phyloP scores from a whole-genome alignment of 2,888 invertebrate species.

The Drosophila sordidula region DNA sequence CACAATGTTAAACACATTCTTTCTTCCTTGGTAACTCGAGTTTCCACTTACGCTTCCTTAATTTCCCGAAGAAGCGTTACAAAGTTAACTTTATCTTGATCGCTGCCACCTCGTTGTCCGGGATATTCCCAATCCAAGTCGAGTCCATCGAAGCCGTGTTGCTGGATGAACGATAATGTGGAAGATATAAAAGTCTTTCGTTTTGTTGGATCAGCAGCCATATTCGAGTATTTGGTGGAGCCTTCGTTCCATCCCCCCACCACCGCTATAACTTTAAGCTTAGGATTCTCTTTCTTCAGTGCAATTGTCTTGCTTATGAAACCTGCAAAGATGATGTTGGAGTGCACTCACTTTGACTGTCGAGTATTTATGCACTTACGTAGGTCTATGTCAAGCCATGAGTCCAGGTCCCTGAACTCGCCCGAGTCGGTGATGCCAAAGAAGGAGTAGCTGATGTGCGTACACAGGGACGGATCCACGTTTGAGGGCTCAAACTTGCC shows the following conservation, averaged over 20 bases:
- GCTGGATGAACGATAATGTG: slow-evolving; percentile 90
- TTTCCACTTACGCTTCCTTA: slow-evolving; percentile 61
- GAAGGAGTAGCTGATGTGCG: slow-evolving; percentile 76
- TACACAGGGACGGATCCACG: slow-evolving; percentile 72
- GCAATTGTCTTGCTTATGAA: slow-evolving; percentile 64
- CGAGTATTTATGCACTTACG: slow-evolving; percentile 41
- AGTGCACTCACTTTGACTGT: neutral
- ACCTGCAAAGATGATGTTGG: slow-evolving; percentile 20
- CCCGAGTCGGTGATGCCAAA: slow-evolving; percentile 69
- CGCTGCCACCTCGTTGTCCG: slow-evolving; percentile 84
- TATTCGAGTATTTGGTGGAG: slow-evolving; percentile 92
- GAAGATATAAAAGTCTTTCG: slow-evolving; percentile 90
- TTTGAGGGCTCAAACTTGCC: slow-evolving; percentile 66
- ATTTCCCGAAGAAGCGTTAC: slow-evolving; percentile 68
- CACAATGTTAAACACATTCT: neutral
- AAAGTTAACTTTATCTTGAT: slow-evolving; percentile 91
- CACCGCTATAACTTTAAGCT: slow-evolving; percentile 90
- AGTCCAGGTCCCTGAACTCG: slow-evolving; percentile 62
- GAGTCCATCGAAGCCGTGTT: slow-evolving; percentile 93
- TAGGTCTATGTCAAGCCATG: slow-evolving; percentile 67
- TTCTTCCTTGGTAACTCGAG: neutral
- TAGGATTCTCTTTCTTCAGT: slow-evolving; percentile 65
- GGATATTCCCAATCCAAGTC: slow-evolving; percentile 98
- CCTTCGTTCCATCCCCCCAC: slow-evolving; percentile 98
- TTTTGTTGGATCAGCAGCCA: slow-evolving; percentile 90